phyloP scores from a whole-genome alignment of 2,888 invertebrate species.

The Entomobrya multifasciata region DNA sequence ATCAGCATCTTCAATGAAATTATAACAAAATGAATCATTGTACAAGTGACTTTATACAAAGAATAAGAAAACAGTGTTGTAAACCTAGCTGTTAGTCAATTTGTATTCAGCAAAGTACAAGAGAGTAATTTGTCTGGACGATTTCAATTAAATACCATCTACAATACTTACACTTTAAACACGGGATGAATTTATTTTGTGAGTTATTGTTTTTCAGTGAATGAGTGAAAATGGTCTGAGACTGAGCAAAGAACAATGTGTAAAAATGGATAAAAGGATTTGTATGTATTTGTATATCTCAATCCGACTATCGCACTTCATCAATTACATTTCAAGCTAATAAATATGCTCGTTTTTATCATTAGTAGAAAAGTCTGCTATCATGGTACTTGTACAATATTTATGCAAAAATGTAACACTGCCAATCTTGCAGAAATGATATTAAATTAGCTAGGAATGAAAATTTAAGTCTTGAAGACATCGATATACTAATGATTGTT shows the following conservation, averaged over 20 bases:
- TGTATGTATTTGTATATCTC: too few species aligned
- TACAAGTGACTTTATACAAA: constrained; percentile 10
- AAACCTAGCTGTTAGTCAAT: too few species aligned
- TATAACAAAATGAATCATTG: constrained; percentile 13
- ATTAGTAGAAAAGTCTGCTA: too few species aligned
- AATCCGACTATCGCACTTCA: too few species aligned
- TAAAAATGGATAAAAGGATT: too few species aligned
- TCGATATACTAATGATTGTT: background rate
- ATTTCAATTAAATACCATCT: constrained; percentile 41
- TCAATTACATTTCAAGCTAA: too few species aligned
- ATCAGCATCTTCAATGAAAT: background rate
- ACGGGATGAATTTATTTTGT: too few species aligned
- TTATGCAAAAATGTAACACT: too few species aligned
- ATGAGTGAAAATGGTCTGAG: constrained; percentile 11
- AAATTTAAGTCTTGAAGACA: too few species aligned
- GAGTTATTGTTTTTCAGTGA: constrained; percentile 5
- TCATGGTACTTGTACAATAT: too few species aligned
- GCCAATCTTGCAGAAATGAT: background rate
- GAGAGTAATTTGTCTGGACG: constrained; percentile 48
- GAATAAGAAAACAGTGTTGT: constrained; percentile 18
- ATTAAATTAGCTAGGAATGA: background rate
- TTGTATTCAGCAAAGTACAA: constrained; percentile 31
- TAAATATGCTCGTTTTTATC: too few species aligned
- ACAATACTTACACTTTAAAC: constrained; percentile 31
- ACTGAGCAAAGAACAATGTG: too few species aligned